Evolutionary conservation across 2,113 vertebrate species (phyloP).

Genomic region (Toxotes chatareus): DNA sequence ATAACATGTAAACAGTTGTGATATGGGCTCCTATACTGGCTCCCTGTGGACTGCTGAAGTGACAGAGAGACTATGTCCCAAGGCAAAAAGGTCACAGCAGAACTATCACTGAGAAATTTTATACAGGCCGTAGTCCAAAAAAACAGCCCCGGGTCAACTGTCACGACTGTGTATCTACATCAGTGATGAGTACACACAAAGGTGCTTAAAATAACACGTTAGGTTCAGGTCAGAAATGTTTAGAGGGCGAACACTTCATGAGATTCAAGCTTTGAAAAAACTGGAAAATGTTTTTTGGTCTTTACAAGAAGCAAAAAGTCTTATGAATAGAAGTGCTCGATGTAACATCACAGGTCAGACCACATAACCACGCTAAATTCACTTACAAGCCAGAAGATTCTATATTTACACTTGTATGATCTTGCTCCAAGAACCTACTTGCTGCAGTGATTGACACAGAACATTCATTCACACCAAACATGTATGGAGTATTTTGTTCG

Average conservation of each 20-base stretch:
- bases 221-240: slow-evolving; percentile 8
- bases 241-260: neutral
- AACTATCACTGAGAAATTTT: slow-evolving; percentile 23
- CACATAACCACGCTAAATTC: neutral
- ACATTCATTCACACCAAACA: neutral
- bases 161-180: slow-evolving; percentile 17
- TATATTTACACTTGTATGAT: neutral
- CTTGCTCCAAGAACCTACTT: neutral
- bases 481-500: neutral
- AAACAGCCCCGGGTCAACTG: slow-evolving; percentile 17
- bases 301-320: neutral
- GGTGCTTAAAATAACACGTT: slow-evolving; percentile 40
- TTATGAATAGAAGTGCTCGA: neutral
- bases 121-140: slow-evolving; percentile 8
- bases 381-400: neutral
- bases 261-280: slow-evolving; percentile 5
- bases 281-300: neutral
- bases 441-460: neutral
- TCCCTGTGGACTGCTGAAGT: neutral
- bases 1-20: slow-evolving; percentile 3
- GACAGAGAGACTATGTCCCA: neutral
- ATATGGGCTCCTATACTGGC: neutral
- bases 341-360: neutral
- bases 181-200: neutral
- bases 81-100: slow-evolving; percentile 44